Conservation (phyloP, 2,113 vertebrate genomes). For the Embiotoca jacksoni region DNA sequence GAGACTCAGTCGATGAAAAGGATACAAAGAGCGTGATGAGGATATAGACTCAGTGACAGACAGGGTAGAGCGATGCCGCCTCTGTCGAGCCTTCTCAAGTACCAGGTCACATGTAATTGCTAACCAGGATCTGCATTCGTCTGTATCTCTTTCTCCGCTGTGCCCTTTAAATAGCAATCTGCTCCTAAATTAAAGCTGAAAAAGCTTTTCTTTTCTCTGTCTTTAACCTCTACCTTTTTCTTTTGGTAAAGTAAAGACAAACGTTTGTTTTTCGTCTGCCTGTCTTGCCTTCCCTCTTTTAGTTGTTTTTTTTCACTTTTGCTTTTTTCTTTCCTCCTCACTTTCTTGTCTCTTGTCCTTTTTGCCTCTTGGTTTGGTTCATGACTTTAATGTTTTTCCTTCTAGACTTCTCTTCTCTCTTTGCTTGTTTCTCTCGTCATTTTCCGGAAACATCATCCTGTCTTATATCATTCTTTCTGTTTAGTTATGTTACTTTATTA, state of each 20-base stretch:
- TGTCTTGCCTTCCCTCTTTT: too few relatives aligned
- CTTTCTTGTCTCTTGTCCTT: background rate
- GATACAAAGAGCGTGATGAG: background rate
- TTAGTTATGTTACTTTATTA: too few relatives aligned
- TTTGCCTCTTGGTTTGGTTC: background rate
- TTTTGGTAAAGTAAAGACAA: conserved; percentile 17
- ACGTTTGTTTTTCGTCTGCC: background rate
- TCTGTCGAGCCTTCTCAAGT: conserved; percentile 27
- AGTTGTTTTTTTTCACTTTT: too few relatives aligned
- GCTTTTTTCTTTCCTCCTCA: background rate
- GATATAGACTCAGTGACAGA: conserved; percentile 10
- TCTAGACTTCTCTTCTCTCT: background rate
- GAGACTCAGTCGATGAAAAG: background rate
- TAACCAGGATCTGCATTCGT: conserved; percentile 21
- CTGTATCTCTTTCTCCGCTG: conserved; percentile 9
- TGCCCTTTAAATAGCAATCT: conserved; percentile 55
- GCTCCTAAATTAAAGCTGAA: background rate
- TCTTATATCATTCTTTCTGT: too few relatives aligned
- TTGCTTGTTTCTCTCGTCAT: background rate
- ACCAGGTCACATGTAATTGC: conserved; percentile 53
- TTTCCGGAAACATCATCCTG: too few relatives aligned
- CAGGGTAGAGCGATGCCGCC: conserved; percentile 2
- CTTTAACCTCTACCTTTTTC: conserved; percentile 1
- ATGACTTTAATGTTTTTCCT: too few relatives aligned
- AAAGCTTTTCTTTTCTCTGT: conserved; percentile 1